Evolutionary conservation across 2,888 invertebrate species (phyloP), one percentile per base, ranked within the genome.

Genomic region (Eutolmus rufibarbis): DNA sequence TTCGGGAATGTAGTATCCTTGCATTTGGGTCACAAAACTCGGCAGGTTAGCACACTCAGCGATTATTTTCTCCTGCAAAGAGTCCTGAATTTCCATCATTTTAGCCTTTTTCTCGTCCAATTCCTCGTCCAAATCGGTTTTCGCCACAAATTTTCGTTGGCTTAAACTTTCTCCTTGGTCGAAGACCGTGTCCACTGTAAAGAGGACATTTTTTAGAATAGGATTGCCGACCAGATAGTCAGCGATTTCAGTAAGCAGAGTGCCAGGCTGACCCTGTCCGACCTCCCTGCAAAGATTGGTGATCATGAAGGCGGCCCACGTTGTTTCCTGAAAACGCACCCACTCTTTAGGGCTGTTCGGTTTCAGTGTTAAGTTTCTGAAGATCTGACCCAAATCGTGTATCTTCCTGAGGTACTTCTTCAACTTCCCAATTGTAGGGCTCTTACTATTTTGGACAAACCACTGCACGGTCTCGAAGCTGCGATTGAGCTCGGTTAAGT

Each of bases 401-500:
- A 89, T 78, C 56, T 89, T 89, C 31, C 82, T 87, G 28, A 90
- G 76, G 16, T 85, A 76, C 31, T 77, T 78, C 51, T 86, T 87
- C 8, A 89, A 74, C 74, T 56, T 86, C 2, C 23, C 34, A 2
- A 81, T 46, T 5, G 43, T 57, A 8, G 74, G 28, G 85, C 34
- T 66, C 28, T 66, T 34, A 5, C 51, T 66, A 14, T 85, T 31
- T 9, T 34, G 28, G 31, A 87, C 46, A 74, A 40, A 89, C 89
- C 89, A 89, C 5, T 88, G 87, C 4, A 90, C 88, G 5, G 89
- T 89, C 8, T 74, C 34, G 23, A 84, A 87, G 2, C 90, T 89
- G 5, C 86, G 7, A 34, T 87, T 86, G 14, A 90, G 28, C 28
- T 89, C 88, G 0, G 2, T 0, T 16, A 87, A 2, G 56, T 88